Evolutionary conservation across 2,113 vertebrate species (phyloP).

Genomic region (Speoplatyrhinus poulsoni): DNA sequence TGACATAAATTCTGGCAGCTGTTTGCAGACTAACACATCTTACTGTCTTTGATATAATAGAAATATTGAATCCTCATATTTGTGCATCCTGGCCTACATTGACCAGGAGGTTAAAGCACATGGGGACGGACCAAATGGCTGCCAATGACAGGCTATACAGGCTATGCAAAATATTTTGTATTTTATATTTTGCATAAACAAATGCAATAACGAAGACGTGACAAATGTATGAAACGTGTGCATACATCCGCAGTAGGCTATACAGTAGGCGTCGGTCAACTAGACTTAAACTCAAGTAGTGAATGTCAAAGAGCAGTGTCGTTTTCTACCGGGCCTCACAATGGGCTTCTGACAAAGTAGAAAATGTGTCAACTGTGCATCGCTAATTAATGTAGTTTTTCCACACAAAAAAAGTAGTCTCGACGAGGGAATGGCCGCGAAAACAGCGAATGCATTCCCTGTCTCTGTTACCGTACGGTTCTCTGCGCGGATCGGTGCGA

Average conservation of each 20-base stretch:
- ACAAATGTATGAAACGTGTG: conserved; percentile 13
- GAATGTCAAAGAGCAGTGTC: conserved; percentile 14
- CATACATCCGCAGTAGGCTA: conserved; percentile 13
- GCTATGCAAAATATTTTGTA: conserved; percentile 29
- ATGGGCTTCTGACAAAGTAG: conserved; percentile 4
- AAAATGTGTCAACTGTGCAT: conserved; percentile 33
- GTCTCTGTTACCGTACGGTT: conserved; percentile 9
- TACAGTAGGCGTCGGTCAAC: background rate
- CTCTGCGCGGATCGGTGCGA: conserved; percentile 49
- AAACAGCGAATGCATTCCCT: conserved; percentile 43
- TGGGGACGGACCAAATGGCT: conserved; percentile 60
- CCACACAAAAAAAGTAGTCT: conserved; percentile 46
- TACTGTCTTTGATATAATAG: conserved; percentile 40
- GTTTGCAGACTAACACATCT: conserved; percentile 38
- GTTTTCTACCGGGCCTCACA: background rate
- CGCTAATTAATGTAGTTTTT: conserved; percentile 30
- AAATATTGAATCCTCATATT: conserved; percentile 24
- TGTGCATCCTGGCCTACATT: conserved; percentile 43
- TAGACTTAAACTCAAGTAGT: conserved; percentile 4
- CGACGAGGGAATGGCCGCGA: conserved; percentile 41
- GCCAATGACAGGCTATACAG: conserved; percentile 55
- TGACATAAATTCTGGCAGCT: conserved; percentile 49
- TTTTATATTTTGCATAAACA: conserved; percentile 34
- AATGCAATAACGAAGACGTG: conserved; percentile 14
- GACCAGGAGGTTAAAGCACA: conserved; percentile 44